Conservation (phyloP, 2,888 invertebrate genomes). For the Ctenicera cuprea region DNA sequence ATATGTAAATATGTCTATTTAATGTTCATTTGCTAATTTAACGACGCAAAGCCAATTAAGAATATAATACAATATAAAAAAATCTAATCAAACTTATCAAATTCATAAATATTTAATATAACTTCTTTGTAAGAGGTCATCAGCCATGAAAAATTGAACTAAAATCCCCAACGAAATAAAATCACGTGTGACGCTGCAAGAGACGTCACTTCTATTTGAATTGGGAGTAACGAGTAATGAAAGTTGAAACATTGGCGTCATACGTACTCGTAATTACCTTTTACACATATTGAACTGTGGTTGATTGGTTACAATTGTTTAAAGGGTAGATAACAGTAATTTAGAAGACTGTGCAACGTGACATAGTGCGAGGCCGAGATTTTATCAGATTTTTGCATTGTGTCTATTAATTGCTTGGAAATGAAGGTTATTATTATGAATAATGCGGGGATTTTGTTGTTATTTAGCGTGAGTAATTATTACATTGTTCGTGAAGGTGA, state of each 20-base stretch:
- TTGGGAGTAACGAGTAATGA: not conserved
- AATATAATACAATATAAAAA: not conserved
- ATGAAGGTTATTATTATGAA: conserved; percentile 3
- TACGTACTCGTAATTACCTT: no score
- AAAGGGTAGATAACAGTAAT: not conserved
- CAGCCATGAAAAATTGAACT: not conserved
- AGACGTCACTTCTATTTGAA: not conserved
- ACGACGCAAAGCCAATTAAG: conserved; percentile 1
- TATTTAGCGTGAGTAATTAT: not conserved
- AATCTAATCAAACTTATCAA: not conserved
- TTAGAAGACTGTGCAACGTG: not conserved
- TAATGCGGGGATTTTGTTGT: conserved; percentile 3
- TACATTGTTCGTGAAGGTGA: not conserved
- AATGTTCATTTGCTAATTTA: not conserved
- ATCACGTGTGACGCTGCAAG: not conserved
- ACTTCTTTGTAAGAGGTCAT: not conserved
- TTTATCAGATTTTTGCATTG: not conserved
- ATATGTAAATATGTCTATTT: conserved; percentile 1
- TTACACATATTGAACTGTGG: no score
- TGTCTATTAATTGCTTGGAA: not conserved
- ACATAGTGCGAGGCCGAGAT: not conserved
- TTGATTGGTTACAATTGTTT: no score
- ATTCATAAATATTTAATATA: not conserved
- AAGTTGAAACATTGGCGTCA: conserved; percentile 1
- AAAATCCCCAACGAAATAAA: no score